These are phyloP conservation scores for Alcedo quadribrachys DNA, from an alignment of 2,797 vertebrate species.

Conservation along the genomic window DNA sequence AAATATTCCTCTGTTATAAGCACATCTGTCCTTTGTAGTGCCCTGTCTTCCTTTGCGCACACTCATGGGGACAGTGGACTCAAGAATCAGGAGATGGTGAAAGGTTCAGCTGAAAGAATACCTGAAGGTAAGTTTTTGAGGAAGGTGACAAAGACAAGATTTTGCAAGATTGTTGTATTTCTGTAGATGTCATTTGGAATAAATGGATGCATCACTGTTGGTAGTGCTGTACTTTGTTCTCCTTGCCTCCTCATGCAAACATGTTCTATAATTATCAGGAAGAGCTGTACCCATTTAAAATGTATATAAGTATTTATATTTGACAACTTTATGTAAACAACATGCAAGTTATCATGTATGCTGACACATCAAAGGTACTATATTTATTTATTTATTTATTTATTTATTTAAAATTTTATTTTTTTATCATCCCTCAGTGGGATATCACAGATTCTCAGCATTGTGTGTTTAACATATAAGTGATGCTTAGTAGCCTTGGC, in stretches of 20 bases:
- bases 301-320: not conserved
- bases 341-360: not conserved
- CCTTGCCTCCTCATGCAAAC: not conserved
- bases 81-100: not conserved
- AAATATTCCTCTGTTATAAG: not conserved
- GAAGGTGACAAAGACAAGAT: not conserved
- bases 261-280: not conserved
- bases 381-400: no score
- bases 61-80: not conserved
- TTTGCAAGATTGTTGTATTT: not conserved
- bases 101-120: not conserved
- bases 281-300: not conserved
- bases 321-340: not conserved
- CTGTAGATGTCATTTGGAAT: not conserved
- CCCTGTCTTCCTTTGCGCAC: not conserved
- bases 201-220: not conserved
- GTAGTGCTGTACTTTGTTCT: not conserved
- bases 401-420: no score
- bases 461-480: not conserved
- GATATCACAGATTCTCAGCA: not conserved
- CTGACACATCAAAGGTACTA: not conserved
- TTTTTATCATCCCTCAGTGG: not conserved
- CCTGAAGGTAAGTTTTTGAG: not conserved
- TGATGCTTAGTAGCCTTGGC: not conserved
- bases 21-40: not conserved